Evolutionary conservation across 2,888 invertebrate species (phyloP).

Genomic region (Dryococelus australis): DNA sequence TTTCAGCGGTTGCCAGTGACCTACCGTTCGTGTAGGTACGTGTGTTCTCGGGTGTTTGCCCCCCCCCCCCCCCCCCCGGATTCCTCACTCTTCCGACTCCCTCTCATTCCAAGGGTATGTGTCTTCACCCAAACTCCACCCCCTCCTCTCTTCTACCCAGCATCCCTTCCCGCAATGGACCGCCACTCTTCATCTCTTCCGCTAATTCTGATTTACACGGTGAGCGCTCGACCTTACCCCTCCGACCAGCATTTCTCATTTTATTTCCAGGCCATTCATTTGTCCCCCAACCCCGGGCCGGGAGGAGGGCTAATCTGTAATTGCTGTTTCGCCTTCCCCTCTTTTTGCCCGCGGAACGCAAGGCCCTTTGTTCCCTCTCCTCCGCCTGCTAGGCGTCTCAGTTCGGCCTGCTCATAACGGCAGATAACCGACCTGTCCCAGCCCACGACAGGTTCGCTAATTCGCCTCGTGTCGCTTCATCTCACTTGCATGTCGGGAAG

Average conservation of each 20-base stretch:
- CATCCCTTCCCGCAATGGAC: background rate
- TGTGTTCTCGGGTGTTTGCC: background rate
- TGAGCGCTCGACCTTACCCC: background rate
- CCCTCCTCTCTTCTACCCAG: background rate
- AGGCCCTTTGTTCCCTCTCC: background rate
- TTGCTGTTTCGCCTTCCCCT: conserved; percentile 39
- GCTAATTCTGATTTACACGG: conserved; percentile 11
- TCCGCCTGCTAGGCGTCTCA: background rate
- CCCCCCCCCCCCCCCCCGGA: background rate
- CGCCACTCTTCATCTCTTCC: background rate
- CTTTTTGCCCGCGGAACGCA: conserved; percentile 27
- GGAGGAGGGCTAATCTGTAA: conserved; percentile 41
- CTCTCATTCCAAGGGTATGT: background rate
- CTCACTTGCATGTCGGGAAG: too few species aligned
- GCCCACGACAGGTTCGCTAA: too few species aligned
- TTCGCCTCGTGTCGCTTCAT: too few species aligned
- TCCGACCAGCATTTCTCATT: background rate
- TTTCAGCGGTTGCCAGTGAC: background rate
- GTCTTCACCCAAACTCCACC: background rate
- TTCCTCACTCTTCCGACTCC: background rate
- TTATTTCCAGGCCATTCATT: conserved; percentile 5
- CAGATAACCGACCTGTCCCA: background rate
- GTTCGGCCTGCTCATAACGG: background rate
- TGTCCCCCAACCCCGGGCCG: background rate
- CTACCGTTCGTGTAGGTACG: background rate